Evolutionary conservation across 2,888 invertebrate species (phyloP), one percentile per base, ranked within the genome.

Genomic region (Drosophila rubida): DNA sequence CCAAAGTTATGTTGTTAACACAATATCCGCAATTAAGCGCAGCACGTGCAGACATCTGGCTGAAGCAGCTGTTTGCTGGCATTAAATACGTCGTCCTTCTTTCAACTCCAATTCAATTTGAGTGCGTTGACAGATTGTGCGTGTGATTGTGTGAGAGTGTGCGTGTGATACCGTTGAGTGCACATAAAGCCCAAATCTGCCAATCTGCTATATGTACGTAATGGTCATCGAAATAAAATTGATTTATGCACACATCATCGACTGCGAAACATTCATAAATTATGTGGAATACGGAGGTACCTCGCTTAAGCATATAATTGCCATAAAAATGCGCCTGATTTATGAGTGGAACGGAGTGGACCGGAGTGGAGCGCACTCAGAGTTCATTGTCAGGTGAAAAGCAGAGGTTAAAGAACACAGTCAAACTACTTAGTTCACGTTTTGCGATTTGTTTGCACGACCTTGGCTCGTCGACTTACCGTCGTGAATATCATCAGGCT

Each of bases 321-420:
- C 30, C 37, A 35, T 14, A 57, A 53, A 46, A 37, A 39, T 25
- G 25, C 27, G 27, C 8, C 25, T 41, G 51, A 51, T 51, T 51
- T 19, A 39, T 27, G n/a, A 2, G 30, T 0, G 8, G 19, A 30
- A 7, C 2, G 41, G 13, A 22, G 32, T 6, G 0, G 2, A 19
- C 19, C 3, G n/a, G n/a, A n/a, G 19, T 19, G 19, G 3, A 11
- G 32, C n/a, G 14, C 13, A 16, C 23, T 14, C 7, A 11, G 30
- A 45, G 73, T 53, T 76, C 66, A 75, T 25, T 69, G 75, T n/a
- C 75, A 57, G 48, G 30, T 48, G 39, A 19, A 32, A 9, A 42
- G 25, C 41, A 30, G 16, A 30, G 6, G 46, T 32, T 35, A 16
- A 27, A 16, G 8, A 25, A 16, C 37, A 22, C 11, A 19, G 22